phyloP scores from a whole-genome alignment of 2,113 vertebrate genomes.

The Tachysurus fulvidraco region DNA sequence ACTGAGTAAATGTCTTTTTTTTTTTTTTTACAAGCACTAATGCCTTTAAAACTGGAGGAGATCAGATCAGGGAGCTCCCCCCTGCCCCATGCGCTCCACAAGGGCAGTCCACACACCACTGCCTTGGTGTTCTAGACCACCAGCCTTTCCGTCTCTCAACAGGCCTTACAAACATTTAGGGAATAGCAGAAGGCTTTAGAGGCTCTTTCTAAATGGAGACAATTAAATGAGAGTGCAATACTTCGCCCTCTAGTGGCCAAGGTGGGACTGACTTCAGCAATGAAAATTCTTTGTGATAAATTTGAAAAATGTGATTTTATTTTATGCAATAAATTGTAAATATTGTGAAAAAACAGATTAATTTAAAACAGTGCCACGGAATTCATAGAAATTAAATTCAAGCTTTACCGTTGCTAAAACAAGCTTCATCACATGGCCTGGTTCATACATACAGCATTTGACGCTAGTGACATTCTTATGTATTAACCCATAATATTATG shows the following conservation, averaged over 20 bases:
- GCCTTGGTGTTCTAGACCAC: slow-evolving; percentile 23
- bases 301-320: not conserved
- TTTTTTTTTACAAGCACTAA: slow-evolving; percentile 48
- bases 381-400: not conserved
- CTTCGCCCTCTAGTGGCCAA: slow-evolving; percentile 73
- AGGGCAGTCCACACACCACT: slow-evolving; percentile 43
- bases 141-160: slow-evolving; percentile 32
- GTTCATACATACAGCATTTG: not conserved
- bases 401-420: not conserved
- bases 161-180: slow-evolving; percentile 29
- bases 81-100: slow-evolving; percentile 23
- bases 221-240: slow-evolving; percentile 58
- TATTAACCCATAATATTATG: not conserved
- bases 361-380: not conserved
- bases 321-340: slow-evolving; percentile 8
- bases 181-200: slow-evolving; percentile 7
- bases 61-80: slow-evolving; percentile 39
- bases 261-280: not conserved
- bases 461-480: not conserved
- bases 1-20: slow-evolving; percentile 36
- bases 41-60: slow-evolving; percentile 38
- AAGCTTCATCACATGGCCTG: not conserved
- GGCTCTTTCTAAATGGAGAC: slow-evolving; percentile 7
- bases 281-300: not conserved
- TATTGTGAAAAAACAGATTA: not conserved